A percentile compares a stretch with the other conserved stretches of the same genome.
Conservation (phyloP, 2,888 invertebrate species). For the Diaperis boleti region DNA sequence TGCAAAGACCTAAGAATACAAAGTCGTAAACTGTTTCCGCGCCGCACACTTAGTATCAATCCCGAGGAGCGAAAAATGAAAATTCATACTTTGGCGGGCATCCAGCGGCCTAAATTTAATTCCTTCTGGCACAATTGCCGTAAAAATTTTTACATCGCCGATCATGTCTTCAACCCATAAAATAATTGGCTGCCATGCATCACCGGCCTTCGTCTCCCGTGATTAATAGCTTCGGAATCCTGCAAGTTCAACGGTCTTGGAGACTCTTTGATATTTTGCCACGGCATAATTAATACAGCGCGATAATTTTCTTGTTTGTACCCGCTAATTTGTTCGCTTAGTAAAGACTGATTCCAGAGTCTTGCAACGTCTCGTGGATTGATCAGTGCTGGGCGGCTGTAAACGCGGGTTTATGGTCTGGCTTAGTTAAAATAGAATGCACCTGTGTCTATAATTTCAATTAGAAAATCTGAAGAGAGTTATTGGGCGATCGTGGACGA, state of each 20-base stretch:
- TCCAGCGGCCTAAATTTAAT: slow-evolving; percentile 31
- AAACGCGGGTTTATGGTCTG: slow-evolving; percentile 21
- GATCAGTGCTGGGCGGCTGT: slow-evolving; percentile 6
- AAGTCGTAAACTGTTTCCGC: not conserved
- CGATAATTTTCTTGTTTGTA: slow-evolving; percentile 23
- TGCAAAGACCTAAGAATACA: not conserved
- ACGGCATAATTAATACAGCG: slow-evolving; percentile 21
- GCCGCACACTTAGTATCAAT: not conserved
- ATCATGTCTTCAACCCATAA: slow-evolving; percentile 8
- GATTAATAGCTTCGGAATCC: slow-evolving; percentile 20
- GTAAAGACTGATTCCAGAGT: not conserved
- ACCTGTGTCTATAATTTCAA: slow-evolving; percentile 39
- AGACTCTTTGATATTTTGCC: slow-evolving; percentile 28
- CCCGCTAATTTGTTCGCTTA: slow-evolving; percentile 16
- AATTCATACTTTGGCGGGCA: slow-evolving; percentile 9
- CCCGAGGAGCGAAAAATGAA: not conserved
- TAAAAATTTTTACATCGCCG: slow-evolving; percentile 7
- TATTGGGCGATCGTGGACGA: slow-evolving; percentile 1
- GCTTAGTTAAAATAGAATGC: slow-evolving; percentile 31
- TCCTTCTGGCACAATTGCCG: slow-evolving; percentile 18
- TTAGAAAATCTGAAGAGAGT: slow-evolving; percentile 23
- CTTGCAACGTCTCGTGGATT: slow-evolving; percentile 3
- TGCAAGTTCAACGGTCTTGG: slow-evolving; percentile 28
- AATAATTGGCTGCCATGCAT: slow-evolving; percentile 13
- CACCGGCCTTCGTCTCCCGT: not conserved